phyloP scores from a whole-genome alignment of 2,888 invertebrate genomes.

The Callyntrura sp. region DNA sequence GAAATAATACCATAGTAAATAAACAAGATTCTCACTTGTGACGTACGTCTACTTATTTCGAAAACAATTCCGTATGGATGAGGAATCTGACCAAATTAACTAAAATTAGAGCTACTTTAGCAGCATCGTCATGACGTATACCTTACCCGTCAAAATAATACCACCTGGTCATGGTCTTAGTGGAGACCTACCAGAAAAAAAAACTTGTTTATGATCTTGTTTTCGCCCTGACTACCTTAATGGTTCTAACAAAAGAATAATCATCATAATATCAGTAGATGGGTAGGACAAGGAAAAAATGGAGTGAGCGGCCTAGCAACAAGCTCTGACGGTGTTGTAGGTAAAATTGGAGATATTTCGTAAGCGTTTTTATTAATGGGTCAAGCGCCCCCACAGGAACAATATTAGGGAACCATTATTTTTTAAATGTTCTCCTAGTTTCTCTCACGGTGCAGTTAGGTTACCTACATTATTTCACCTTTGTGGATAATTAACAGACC shows the following conservation, averaged over 20 bases:
- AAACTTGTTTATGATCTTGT: too few relatives aligned
- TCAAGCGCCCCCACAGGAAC: constrained; percentile 68
- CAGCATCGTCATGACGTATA: too few relatives aligned
- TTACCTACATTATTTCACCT: neutral
- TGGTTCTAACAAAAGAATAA: neutral
- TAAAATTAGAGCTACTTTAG: too few relatives aligned
- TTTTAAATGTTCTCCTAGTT: neutral
- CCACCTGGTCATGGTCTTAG: too few relatives aligned
- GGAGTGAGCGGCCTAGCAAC: neutral
- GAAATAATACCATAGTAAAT: too few relatives aligned
- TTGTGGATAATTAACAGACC: constrained; percentile 31
- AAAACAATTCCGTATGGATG: too few relatives aligned
- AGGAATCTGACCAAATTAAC: too few relatives aligned
- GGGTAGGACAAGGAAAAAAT: neutral
- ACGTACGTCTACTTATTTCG: too few relatives aligned
- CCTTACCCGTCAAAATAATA: too few relatives aligned
- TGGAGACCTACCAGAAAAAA: too few relatives aligned
- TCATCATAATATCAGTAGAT: neutral
- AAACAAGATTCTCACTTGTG: too few relatives aligned
- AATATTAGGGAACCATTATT: neutral
- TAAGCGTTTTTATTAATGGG: constrained; percentile 14
- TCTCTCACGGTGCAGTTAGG: neutral
- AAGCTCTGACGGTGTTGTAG: neutral
- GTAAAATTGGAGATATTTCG: neutral
- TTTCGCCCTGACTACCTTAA: neutral